phyloP scores from a whole-genome alignment of 2,888 invertebrate species.

The Oscheius sp. region DNA sequence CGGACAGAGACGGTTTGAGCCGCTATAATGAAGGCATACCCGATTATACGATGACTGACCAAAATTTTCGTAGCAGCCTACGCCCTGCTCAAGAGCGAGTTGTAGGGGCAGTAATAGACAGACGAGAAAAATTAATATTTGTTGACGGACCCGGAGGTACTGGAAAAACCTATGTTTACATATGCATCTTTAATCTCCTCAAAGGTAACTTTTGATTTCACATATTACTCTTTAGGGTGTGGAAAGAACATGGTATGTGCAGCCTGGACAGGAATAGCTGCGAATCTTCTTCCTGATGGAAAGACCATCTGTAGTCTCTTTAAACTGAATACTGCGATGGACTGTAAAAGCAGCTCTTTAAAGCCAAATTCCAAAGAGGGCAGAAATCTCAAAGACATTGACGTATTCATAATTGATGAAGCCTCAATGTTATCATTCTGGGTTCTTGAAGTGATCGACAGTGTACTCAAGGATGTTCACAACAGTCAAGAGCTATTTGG shows the following conservation, averaged over 20 bases:
- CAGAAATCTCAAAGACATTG: background rate
- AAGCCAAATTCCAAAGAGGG: constrained; percentile 1
- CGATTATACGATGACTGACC: too few relatives aligned
- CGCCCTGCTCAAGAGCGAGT: too few relatives aligned
- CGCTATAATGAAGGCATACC: too few relatives aligned
- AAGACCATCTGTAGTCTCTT: constrained; percentile 32
- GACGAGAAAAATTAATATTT: constrained; percentile 8
- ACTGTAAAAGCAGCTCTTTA: constrained; percentile 1
- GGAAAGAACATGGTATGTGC: too few relatives aligned
- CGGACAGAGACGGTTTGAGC: too few relatives aligned
- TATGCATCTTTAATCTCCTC: constrained; percentile 22
- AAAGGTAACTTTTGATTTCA: too few relatives aligned
- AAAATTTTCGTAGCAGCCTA: too few relatives aligned
- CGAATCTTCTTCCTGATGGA: constrained; percentile 36
- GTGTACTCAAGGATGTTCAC: constrained; percentile 31
- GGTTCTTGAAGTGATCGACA: constrained; percentile 27
- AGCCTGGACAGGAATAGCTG: constrained; percentile 41
- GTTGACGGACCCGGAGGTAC: constrained; percentile 35
- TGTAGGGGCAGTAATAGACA: background rate
- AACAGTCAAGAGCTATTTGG: constrained; percentile 31
- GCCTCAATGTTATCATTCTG: constrained; percentile 31
- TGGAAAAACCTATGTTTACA: constrained; percentile 34
- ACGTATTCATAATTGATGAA: constrained; percentile 31
- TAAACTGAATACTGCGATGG: constrained; percentile 11
- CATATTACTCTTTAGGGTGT: too few relatives aligned